phyloP scores from a whole-genome alignment of 2,888 invertebrate species.

The Metellina segmentata region DNA sequence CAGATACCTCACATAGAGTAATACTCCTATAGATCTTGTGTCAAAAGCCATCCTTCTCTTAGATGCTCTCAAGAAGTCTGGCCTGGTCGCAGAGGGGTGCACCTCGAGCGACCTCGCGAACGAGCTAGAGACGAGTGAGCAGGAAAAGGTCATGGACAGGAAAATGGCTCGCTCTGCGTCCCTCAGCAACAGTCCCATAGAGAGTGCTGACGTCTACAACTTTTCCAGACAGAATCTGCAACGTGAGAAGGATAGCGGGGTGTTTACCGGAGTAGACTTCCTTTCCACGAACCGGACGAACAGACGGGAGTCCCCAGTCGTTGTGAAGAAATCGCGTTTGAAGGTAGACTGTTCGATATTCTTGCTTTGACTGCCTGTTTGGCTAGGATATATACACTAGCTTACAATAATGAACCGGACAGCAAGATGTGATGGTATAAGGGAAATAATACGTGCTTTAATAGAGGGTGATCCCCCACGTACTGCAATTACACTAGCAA shows the following conservation, averaged over 20 bases:
- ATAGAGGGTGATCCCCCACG: no score
- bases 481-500: no score
- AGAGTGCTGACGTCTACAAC: background rate
- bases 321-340: background rate
- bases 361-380: background rate
- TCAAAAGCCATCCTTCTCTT: no score
- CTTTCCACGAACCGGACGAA: background rate
- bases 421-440: no score
- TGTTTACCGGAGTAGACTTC: background rate
- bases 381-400: background rate
- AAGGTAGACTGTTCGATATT: background rate
- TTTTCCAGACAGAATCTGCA: background rate
- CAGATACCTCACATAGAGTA: background rate
- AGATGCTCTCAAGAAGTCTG: background rate
- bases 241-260: background rate
- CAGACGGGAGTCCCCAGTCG: background rate
- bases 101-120: background rate
- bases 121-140: background rate
- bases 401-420: no score
- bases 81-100: background rate
- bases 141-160: background rate
- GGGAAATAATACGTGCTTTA: no score
- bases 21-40: background rate
- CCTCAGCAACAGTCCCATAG: constrained; percentile 11
- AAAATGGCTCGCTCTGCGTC: constrained; percentile 1